These are phyloP conservation scores for Dryococelus australis DNA, from an alignment of 2,888 invertebrate species.

Conservation along the genomic window DNA sequence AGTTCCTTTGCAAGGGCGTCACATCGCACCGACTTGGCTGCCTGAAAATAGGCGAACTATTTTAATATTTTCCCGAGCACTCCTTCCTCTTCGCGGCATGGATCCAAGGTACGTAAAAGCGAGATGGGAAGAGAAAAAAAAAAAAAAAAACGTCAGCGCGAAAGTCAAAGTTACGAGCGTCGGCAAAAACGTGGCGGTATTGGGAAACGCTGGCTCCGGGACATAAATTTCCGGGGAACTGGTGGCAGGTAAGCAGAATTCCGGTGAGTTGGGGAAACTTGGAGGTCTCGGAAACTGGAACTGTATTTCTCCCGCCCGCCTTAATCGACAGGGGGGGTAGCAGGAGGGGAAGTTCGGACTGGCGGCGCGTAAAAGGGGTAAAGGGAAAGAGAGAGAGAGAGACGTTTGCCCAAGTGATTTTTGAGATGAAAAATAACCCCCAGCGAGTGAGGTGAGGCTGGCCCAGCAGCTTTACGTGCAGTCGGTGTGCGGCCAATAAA, in stretches of 20 bases:
- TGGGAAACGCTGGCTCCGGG: not conserved
- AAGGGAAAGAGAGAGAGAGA: not conserved
- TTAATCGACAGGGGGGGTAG: not conserved
- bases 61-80: not conserved
- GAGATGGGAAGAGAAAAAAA: not conserved
- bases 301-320: not conserved
- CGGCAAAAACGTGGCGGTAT: not conserved
- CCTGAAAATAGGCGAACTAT: not conserved
- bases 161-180: not conserved
- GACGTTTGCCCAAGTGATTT: not conserved
- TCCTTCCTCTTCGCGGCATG: not conserved
- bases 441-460: not conserved
- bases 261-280: not conserved
- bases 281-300: not conserved
- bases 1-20: too few relatives aligned
- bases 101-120: not conserved
- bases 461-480: conserved; percentile 1
- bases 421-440: conserved; percentile 16
- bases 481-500: conserved; percentile 16
- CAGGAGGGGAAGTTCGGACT: not conserved
- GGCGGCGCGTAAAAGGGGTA: not conserved
- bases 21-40: too few relatives aligned
- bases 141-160: not conserved
- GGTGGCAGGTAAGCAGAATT: conserved; percentile 3
- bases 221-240: not conserved